Base-by-base conservation (phyloP, 2,888 invertebrate species). In the Stenodema calcarata region DNA sequence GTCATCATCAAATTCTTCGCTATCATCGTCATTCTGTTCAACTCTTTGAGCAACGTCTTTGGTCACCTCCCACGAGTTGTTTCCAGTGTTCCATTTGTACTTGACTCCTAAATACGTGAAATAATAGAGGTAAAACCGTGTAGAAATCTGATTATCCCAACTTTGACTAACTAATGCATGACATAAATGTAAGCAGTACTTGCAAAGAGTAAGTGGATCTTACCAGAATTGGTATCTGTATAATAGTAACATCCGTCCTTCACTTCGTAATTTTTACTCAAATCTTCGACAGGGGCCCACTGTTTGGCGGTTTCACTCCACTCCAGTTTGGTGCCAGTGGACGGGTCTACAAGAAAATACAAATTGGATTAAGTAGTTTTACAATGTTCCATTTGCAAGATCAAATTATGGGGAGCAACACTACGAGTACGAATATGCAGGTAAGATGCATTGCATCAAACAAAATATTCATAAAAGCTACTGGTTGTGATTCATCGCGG, bases 251-350 rank as follows among this genome's bases (percentile, higher is more conserved):
- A 89, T 78, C 90, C 89, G 2, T 90, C 90, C 88, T 90, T 90
- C 88, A 89, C 90, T 28, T 90, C 89, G 86, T 91, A 90, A 80
- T 90, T 89, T 75, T 87, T 87, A 86, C 30, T 79, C 47, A 54
- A 16, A 30, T 82, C 80, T 16, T 69, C 23, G 35, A 88, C 88
- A 6, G 89, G 88, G 16, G 89, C 88, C 92, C 91, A 92, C 50
- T 90, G 89, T 81, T 91, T 90, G 87, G 90, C 89, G 28, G 91
- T 91, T 83, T 91, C 90, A 89, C 93, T 92, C 95, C 95, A 95
- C 89, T 92, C 92, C 90, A 95, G 95, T 90, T 94, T 94, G 88
- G 93, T 93, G 70, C 94, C 93, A 23, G 94, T 93, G 86, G 91
- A 91, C 35, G 96, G 95, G 90, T 96, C 96, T 27, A 95, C 50